Evolutionary conservation across 2,888 invertebrate genomes (phyloP).

Genomic region (Phanerotoma sp.): DNA sequence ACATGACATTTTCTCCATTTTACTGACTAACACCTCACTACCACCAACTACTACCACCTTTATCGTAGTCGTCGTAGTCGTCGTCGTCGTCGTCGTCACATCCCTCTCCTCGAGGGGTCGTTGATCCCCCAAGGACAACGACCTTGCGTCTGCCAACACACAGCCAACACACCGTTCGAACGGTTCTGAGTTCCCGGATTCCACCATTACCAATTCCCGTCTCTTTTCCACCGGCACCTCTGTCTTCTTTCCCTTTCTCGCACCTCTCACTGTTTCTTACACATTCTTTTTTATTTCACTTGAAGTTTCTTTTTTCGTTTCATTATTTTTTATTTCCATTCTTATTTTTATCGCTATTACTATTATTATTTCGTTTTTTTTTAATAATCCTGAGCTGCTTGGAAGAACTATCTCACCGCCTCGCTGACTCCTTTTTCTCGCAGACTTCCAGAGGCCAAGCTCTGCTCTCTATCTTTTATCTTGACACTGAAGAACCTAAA

Average conservation of each 20-base stretch:
- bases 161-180: constrained; percentile 49
- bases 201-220: constrained; percentile 53
- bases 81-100: constrained; percentile 35
- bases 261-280: constrained; percentile 2
- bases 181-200: constrained; percentile 54
- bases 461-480: background rate
- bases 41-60: no score
- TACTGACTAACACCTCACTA: constrained; percentile 24
- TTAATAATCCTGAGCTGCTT: constrained; percentile 6
- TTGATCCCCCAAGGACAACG: constrained; percentile 59
- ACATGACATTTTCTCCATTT: constrained; percentile 1
- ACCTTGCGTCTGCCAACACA: constrained; percentile 55
- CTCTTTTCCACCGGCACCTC: constrained; percentile 10
- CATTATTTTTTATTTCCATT: background rate
- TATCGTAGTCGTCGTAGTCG: no score
- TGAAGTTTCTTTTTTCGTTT: background rate
- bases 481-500: background rate
- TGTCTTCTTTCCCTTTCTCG: constrained; percentile 4
- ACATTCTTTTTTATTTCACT: constrained; percentile 7
- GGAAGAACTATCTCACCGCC: constrained; percentile 11
- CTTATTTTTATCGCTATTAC: no score
- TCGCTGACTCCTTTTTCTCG: constrained; percentile 9
- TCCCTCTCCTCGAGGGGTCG: constrained; percentile 53
- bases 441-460: background rate
- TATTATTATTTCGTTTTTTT: no score